Evolutionary conservation across 92 coral and sea anemone species (phyloP), one percentile per base, ranked within the genome.

Genomic region (Phenganax stokvisi): DNA sequence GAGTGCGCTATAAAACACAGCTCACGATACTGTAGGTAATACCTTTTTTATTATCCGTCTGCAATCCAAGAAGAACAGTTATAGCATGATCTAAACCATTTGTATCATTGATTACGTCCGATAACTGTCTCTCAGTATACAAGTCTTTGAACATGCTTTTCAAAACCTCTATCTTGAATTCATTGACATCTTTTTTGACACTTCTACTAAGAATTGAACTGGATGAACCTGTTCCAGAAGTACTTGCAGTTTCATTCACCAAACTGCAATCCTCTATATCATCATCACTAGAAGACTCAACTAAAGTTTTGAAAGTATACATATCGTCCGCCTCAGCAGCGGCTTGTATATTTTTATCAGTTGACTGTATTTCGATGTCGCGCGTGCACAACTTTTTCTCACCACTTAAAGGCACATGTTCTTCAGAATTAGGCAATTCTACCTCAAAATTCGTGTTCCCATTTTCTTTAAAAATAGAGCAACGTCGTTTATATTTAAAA

Each of bases 11-110:
- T 51, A 9, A 72, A 72, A 71, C n/a, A 13, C 16, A 7, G 57
- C 37, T 10, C 27, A 71, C 76, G 15, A 12, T 9, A 27, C 17
- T 11, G 9, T 12, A 30, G 25, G 13, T 30, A 51, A 52, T 53
- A 56, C 62, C 80, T 56, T 57, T 11, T 56, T 76, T 67, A 53
- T 55, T 8, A 0, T 76, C 31, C 9, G 59, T 12, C 17, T 76
- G 66, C 0, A 75, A 79, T 30, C 70, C 86, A 11, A 81, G 25
- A 28, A 86, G 77, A 7, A 82, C 31, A 5, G 81, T n/a, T 1
- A 71, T 57, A 82, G 86, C 89, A 59, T 86, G 75, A 6, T 68
- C 74, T 57, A 83, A 29, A 51, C 77, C 69, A 28, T 58, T 71
- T 3, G 86, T 65, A 77, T 67, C 79, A 16, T 51, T 15, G 47